Base-by-base conservation (phyloP, 1,140 invertebrate species). In the Archivesica marissinica region DNA sequence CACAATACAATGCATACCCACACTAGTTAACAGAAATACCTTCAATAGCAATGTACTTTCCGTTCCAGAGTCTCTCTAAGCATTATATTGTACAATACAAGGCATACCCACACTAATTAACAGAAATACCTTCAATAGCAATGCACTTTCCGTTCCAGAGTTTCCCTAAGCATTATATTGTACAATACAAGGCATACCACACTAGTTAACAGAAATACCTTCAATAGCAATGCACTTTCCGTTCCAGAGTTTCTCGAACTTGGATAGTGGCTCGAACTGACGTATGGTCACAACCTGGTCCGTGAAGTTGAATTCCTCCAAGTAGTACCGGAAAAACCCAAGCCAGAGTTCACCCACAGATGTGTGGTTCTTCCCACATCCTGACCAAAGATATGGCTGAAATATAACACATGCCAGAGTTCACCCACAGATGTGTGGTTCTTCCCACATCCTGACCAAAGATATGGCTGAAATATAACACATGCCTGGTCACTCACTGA, bases 121-220 rank as follows among this genome's bases (percentile, higher is more conserved):
- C n/a, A n/a, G n/a, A n/a, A n/a, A n/a, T 89, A 94, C 94, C 94
- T 94, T 96, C 96, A 89, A 96, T 95, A 0, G 95, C 95, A 64
- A 96, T 93, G 70, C 93, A 93, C 61, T 94, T 93, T 7, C 94
- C 93, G 83, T 94, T 95, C 96, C 96, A 96, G 20, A 95, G 90
- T 86, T 96, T 96, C 80, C n/a, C n/a, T n/a, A n/a, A n/a, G n/a
- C n/a, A n/a, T n/a, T n/a, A n/a, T n/a, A n/a, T n/a, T n/a, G n/a
- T 47, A 47, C 7, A 47, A 47, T 7, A 47, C 7, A 47, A 47
- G 17, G 17, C 44, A 9, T 47, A 9, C 7, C 7, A 9, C 17
- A 47, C 54, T 56, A 56, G 7, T n/a, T 56, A 56, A 56, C 25
- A 56, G 7, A 56, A 56, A 56, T 89, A 94, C 94, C 94, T 94